Base-by-base conservation (phyloP, 2,113 vertebrate species). In the Labeo rohita region DNA sequence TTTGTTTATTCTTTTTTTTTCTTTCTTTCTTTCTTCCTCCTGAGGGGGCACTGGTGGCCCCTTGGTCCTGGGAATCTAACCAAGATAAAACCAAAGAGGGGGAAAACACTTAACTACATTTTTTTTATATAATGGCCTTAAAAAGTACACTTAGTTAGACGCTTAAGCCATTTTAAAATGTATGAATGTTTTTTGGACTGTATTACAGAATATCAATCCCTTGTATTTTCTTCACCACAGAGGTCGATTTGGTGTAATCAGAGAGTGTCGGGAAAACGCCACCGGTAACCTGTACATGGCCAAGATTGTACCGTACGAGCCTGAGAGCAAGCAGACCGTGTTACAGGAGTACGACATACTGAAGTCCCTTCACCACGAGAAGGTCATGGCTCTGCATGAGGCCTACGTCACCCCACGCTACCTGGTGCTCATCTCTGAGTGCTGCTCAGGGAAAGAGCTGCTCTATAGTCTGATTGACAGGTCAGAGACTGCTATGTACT, bases 341-440 rank as follows among this genome's bases (percentile, higher is more conserved):
- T 94, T 99, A 63, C 98, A 98, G 92, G 98, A 99, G 78, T 99
- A 99, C 0, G 98, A 99, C 91, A 97, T 99, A 90, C 96, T 99
- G 34, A 98, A 98, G 88, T 96, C 95, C 0, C 95, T 99, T 75
- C 98, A 98, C 87, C 97, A 99, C 0, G 97, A 99, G 68, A 94
- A 95, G 88, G 94, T 99, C 92, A 98, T 99, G 98, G 93, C 96
- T 21, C 93, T 99, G 73, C 98, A 99, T 0, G 98, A 99, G 88
- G 98, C 98, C 0, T 99, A 99, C 82, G 98, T 99, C 93, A 99
- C 98, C 0, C 98, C 98, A 0, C 96, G 98, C 43, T 99, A 99
- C 93, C 95, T 99, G 1, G 98, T 99, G 85, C 97, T 99, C 66
- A 99, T 99, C 68, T 95, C 97, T 0, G 98, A 99, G 93, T 96